Percentiles rank a stretch among this genome's conserved stretches.
These are phyloP conservation scores for Zapornia atra DNA, from an alignment of 2,113 vertebrate genomes.

Conservation along the genomic window DNA sequence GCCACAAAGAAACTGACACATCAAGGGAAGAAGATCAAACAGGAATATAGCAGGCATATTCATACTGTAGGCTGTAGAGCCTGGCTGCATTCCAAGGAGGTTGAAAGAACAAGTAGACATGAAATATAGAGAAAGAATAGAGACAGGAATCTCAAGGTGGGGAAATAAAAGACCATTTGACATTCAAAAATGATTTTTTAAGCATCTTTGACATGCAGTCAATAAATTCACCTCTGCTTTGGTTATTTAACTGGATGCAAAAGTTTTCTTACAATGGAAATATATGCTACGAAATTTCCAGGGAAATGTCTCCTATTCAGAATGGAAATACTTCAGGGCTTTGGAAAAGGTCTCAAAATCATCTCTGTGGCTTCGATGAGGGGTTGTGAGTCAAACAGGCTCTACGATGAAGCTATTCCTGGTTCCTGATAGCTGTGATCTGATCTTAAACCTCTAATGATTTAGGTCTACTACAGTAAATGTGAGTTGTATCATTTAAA, in stretches of 20 bases:
- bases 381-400: neutral
- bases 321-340: neutral
- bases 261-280: conserved; percentile 5
- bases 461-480: neutral
- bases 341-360: neutral
- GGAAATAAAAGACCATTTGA: conserved; percentile 75
- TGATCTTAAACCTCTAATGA: neutral
- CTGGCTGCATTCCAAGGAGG: conserved; percentile 73
- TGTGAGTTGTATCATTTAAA: neutral
- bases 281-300: neutral
- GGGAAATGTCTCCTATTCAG: neutral
- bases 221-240: conserved; percentile 62
- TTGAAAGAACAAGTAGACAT: conserved; percentile 76
- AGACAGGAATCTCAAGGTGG: conserved; percentile 72
- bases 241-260: conserved; percentile 51
- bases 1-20: conserved; percentile 78
- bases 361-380: neutral
- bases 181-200: conserved; percentile 69
- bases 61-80: conserved; percentile 60
- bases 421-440: fast-evolving
- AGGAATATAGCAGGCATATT: conserved; percentile 64
- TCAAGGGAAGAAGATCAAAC: conserved; percentile 81
- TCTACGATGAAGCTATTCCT: neutral
- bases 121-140: conserved; percentile 75
- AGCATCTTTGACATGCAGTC: conserved; percentile 63